Conservation (phyloP, 2,888 invertebrate genomes). For the Ferdinandea cuprea region DNA sequence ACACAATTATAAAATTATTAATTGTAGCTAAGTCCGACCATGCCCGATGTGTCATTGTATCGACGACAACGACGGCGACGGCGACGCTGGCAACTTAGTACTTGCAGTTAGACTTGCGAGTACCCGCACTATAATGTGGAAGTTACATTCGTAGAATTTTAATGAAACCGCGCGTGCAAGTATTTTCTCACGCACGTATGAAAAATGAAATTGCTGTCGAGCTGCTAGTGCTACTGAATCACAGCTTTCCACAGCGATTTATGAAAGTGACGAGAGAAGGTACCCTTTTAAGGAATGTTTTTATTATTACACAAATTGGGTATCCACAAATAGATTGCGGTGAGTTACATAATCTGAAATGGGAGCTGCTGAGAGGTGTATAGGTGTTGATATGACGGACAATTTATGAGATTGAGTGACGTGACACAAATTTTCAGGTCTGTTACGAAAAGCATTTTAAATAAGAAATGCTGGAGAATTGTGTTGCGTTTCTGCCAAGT, state of each 20-base stretch:
- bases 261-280: slow-evolving; percentile 71
- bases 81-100: slow-evolving; percentile 10
- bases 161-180: slow-evolving; percentile 61
- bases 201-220: slow-evolving; percentile 68
- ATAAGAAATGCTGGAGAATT: neutral
- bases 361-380: neutral
- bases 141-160: slow-evolving; percentile 65
- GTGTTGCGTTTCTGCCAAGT: neutral
- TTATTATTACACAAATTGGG: slow-evolving; percentile 47
- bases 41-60: slow-evolving; percentile 61
- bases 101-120: slow-evolving; percentile 3
- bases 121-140: slow-evolving; percentile 58
- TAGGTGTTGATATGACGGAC: slow-evolving; percentile 21
- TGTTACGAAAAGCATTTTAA: slow-evolving; percentile 5
- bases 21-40: slow-evolving; percentile 43
- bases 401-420: slow-evolving; percentile 41
- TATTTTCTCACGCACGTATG: slow-evolving; percentile 66
- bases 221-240: slow-evolving; percentile 21
- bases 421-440: slow-evolving; percentile 31
- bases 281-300: slow-evolving; percentile 61
- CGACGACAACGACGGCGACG: slow-evolving; percentile 12
- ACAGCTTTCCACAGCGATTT: slow-evolving; percentile 69
- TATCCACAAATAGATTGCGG: slow-evolving; percentile 48
- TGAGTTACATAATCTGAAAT: slow-evolving; percentile 47
- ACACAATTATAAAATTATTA: slow-evolving; percentile 70